These are phyloP conservation scores for Caenorhabditis sinica DNA, from an alignment of 2,888 invertebrate genomes.

Conservation along the genomic window DNA sequence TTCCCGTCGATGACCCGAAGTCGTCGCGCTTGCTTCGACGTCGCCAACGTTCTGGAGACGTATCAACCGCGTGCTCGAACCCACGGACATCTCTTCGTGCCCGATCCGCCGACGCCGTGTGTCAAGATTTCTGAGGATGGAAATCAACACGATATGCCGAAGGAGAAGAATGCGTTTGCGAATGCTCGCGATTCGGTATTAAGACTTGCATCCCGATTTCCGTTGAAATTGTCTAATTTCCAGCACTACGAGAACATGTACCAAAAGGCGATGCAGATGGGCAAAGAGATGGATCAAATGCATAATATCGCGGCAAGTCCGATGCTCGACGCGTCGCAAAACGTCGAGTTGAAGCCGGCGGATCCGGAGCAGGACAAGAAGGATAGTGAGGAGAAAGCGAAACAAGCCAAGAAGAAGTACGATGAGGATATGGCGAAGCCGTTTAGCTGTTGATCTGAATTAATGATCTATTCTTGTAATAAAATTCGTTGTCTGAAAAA, in stretches of 20 bases:
- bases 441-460: conserved; percentile 61
- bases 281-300: conserved; percentile 75
- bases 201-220: neutral
- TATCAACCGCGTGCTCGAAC: conserved; percentile 80
- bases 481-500: no score
- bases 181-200: conserved; percentile 73
- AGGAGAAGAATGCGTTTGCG: conserved; percentile 70
- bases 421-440: conserved; percentile 68
- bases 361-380: conserved; percentile 69
- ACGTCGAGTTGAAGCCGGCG: conserved; percentile 62
- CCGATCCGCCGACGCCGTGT: conserved; percentile 70
- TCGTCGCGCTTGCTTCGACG: conserved; percentile 78
- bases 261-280: conserved; percentile 75
- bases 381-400: conserved; percentile 68
- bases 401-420: conserved; percentile 68
- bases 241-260: conserved; percentile 81
- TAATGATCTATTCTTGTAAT: neutral
- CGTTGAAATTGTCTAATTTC: neutral
- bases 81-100: conserved; percentile 78
- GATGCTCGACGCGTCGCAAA: conserved; percentile 32
- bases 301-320: conserved; percentile 60
- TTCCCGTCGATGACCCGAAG: conserved; percentile 71
- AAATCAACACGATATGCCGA: conserved; percentile 59
- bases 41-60: conserved; percentile 79
- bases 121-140: conserved; percentile 66